Conservation (phyloP, 2,888 invertebrate genomes). For the Eristalis intricaria region DNA sequence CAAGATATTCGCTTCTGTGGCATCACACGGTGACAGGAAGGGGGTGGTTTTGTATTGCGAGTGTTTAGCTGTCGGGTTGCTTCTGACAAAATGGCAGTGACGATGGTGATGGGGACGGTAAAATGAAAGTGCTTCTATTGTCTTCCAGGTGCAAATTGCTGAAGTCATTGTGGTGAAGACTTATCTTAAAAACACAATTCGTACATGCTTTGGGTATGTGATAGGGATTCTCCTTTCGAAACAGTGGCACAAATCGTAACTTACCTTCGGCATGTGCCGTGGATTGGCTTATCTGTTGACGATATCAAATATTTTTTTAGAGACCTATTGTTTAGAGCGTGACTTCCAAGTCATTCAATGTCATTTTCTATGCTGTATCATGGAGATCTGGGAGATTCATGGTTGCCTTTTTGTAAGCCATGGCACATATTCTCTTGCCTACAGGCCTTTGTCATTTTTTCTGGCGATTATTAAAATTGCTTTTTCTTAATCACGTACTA, state of each 20-base stretch:
- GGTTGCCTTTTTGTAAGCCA: too few relatives aligned
- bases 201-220: background rate
- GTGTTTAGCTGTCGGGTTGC: background rate
- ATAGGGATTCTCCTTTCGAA: background rate
- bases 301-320: background rate
- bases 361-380: too few relatives aligned
- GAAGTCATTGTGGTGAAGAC: background rate
- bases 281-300: background rate
- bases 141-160: slow-evolving; percentile 16
- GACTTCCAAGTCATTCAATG: too few relatives aligned
- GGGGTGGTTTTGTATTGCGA: background rate
- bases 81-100: background rate
- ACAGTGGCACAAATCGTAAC: background rate
- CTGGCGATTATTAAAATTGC: too few relatives aligned
- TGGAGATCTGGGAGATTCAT: too few relatives aligned
- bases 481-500: too few relatives aligned
- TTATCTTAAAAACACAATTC: background rate
- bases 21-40: slow-evolving; percentile 1
- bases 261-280: background rate
- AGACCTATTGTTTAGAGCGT: background rate
- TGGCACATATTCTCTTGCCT: too few relatives aligned
- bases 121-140: slow-evolving; percentile 7
- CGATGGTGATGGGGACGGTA: background rate
- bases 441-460: too few relatives aligned
- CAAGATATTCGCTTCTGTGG: slow-evolving; percentile 14